Evolutionary conservation across 1,140 invertebrate genomes (phyloP), one percentile per base, ranked within the genome.

Genomic region (Eurosta solidaginis): DNA sequence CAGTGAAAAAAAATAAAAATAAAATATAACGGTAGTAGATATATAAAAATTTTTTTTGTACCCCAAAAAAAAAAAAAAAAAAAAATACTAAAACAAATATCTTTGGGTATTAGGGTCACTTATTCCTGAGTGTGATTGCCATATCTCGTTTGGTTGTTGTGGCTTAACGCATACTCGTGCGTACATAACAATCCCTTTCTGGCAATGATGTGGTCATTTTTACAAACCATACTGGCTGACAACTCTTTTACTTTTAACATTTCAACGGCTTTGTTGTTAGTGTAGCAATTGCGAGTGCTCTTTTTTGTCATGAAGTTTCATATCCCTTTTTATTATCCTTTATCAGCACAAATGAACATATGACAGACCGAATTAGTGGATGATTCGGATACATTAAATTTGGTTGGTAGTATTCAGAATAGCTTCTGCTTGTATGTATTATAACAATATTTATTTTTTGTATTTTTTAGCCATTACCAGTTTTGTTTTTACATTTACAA

Each of bases 261-360:
- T 40, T 63, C 45, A 47, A 47, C 49, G 33, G 54, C 45, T 12
- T 63, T 17, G 29, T 36, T n/a, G n/a, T n/a, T n/a, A n/a, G 54
- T 63, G n/a, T 63, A 33, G 25, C 52, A 17, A 27, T 59, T 10
- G 27, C 2, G 27, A 27, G 10, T 63, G 54, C 29, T 29, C 33
- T 68, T 25, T 9, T 52, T n/a, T 5, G 20, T 17, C 20, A 22
- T 52, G 49, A 52, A 22, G 4, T 52, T 52, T n/a, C 40, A 68
- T 12, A n/a, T n/a, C n/a, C 59, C 59, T 68, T 20, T 68, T 68
- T 42, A 68, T 68, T 68, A 68, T 68, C 59, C 59, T 68, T 68
- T 68, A 42, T 68, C 59, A 68, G 33, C 6, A 20, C 33, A 68
- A 68, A 68, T 68, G n/a, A n/a, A 68, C 59, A 40, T 68, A 40